phyloP scores from a whole-genome alignment of 2,797 vertebrate genomes.

The Ptychobarbus kaznakovi region DNA sequence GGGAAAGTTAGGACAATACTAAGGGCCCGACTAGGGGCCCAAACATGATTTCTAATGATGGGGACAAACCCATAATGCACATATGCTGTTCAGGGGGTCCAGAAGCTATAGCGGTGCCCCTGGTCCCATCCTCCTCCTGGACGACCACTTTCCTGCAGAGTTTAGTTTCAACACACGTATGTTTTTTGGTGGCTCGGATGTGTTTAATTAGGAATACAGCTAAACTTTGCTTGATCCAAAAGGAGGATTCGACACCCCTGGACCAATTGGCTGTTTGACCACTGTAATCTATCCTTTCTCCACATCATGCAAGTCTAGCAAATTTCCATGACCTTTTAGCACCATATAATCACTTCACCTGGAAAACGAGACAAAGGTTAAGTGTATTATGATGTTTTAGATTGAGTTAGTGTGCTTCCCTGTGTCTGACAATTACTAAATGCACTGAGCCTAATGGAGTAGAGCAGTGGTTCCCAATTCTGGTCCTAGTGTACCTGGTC shows the following conservation, averaged over 20 bases:
- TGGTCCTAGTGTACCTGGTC: background rate
- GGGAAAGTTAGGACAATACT: too few relatives aligned
- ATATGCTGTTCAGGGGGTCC: too few relatives aligned
- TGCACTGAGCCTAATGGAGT: background rate
- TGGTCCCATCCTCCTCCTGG: background rate
- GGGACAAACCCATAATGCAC: too few relatives aligned
- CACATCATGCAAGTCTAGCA: constrained; percentile 1
- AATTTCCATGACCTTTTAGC: constrained; percentile 18
- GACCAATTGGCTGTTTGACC: background rate
- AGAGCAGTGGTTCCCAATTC: background rate
- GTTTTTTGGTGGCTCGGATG: background rate
- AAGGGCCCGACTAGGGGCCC: too few relatives aligned
- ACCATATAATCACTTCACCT: constrained; percentile 3
- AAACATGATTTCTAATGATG: too few relatives aligned
- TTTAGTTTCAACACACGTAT: background rate
- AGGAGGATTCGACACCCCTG: background rate
- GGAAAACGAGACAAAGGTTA: constrained; percentile 25
- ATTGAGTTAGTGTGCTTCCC: constrained; percentile 2
- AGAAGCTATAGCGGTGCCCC: too few relatives aligned
- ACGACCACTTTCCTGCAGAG: background rate
- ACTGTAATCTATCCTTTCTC: background rate
- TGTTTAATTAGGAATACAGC: background rate
- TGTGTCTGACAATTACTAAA: constrained; percentile 17
- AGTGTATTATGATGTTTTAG: constrained; percentile 4
- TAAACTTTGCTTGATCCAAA: background rate